phyloP scores from a whole-genome alignment of 2,888 invertebrate species.

The Lepeophtheirus nordmannii region DNA sequence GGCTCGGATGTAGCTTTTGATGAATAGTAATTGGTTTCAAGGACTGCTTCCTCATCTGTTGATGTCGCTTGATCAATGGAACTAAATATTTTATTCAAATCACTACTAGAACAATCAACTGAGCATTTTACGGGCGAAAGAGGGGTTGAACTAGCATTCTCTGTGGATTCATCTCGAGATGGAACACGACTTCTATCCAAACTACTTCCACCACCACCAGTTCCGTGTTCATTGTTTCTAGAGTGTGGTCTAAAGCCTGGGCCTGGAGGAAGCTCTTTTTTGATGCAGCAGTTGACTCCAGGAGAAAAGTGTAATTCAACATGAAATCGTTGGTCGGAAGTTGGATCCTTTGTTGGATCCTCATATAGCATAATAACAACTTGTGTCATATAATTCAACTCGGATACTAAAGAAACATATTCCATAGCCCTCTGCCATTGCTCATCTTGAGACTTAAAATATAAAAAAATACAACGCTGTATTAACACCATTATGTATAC shows the following conservation, averaged over 20 bases:
- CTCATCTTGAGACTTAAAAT: constrained; percentile 55
- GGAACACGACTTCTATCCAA: constrained; percentile 1
- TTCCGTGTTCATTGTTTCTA: constrained; percentile 41
- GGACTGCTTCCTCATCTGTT: background rate
- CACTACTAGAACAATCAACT: background rate
- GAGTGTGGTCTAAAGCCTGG: constrained; percentile 84
- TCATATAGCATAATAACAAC: constrained; percentile 95
- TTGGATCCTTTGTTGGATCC: constrained; percentile 87
- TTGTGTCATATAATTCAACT: constrained; percentile 97
- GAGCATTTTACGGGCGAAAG: background rate
- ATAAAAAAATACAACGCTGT: background rate
- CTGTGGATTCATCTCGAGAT: background rate
- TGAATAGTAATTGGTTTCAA: background rate
- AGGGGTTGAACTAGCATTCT: constrained; percentile 1
- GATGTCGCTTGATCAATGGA: background rate
- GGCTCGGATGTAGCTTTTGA: background rate
- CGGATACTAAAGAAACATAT: constrained; percentile 91
- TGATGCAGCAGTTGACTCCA: constrained; percentile 88
- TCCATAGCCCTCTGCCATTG: constrained; percentile 98
- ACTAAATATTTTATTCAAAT: background rate
- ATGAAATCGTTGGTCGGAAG: constrained; percentile 82
- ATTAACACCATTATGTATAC: background rate
- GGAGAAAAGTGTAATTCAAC: constrained; percentile 98
- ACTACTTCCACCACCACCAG: background rate
- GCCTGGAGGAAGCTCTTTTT: constrained; percentile 79